phyloP scores from a whole-genome alignment of 2,797 vertebrate species.

The Pseudochirops corinnae region DNA sequence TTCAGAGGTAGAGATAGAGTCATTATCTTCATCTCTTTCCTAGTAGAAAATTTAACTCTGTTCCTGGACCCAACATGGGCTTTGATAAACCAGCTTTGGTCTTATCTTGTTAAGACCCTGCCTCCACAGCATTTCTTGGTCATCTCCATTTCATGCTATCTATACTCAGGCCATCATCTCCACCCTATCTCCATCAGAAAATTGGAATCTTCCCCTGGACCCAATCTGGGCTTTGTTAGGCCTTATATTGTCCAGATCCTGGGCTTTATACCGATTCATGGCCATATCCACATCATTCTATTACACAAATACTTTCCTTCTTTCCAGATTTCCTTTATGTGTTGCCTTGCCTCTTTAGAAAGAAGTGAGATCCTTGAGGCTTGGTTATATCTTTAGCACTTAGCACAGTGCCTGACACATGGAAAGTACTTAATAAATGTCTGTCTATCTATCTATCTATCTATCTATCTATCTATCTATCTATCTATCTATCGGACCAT shows the following conservation, averaged over 20 bases:
- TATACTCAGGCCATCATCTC: not conserved
- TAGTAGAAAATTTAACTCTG: not conserved
- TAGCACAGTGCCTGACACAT: not conserved
- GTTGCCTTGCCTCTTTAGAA: not conserved
- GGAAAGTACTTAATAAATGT: not conserved
- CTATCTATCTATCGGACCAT: no score
- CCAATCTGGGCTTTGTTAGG: not conserved
- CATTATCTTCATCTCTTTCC: not conserved
- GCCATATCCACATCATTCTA: not conserved
- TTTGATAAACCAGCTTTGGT: not conserved
- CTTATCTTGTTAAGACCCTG: not conserved
- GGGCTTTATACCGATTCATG: not conserved
- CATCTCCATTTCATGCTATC: not conserved
- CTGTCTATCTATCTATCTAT: not conserved
- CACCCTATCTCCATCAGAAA: not conserved
- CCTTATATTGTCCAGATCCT: not conserved
- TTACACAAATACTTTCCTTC: not conserved
- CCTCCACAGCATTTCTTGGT: not conserved
- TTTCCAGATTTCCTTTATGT: not conserved
- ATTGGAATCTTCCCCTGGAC: not conserved
- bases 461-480: no score
- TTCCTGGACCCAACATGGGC: not conserved
- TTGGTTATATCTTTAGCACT: not conserved
- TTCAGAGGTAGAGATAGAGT: not conserved
- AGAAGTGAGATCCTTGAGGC: not conserved